Evolutionary conservation across 2,888 invertebrate species (phyloP), one percentile per base, ranked within the genome.

Genomic region (Nudaria mundana): DNA sequence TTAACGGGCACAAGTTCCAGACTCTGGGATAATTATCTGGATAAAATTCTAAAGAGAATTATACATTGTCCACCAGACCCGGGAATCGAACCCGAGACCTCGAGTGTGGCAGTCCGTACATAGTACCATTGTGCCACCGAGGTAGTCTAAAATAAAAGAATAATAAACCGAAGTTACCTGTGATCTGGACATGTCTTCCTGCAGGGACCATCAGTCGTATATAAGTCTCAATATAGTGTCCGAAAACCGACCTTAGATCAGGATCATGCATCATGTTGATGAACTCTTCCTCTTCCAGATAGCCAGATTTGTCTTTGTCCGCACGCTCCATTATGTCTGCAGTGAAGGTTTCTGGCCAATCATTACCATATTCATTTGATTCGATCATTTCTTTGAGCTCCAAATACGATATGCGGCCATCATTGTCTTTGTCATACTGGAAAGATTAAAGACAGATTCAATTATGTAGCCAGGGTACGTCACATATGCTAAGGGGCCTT

Each of bases 231-330:
- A 90, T 56, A 47, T 85, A 80, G 36, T 88, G 84, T 1, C 89
- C 89, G 52, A 91, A 90, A 13, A 90, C 60, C 36, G 81, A 75
- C 55, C 81, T 79, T 59, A 89, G 71, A 35, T 88, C 73, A 5
- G 81, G 80, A 50, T 72, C 66, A 47, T 75, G 66, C 51, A 89
- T 84, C 91, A 92, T 91, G 26, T 89, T 82, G 35, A 91, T 82
- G 56, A 93, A 92, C 72, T 93, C 93, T 30, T 89, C 81, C 49
- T 90, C 91, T 48, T 91, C 90, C 37, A 93, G 71, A 42, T 83
- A 84, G 29, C 91, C 91, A 60, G 91, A 90, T 41, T 80, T 39
- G 28, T 53, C 39, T 20, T 15, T 56, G 16, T 34, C 34, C 16
- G 34, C 12, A 8, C 18, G 16, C n/a, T 34, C 26, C 34, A 34